phyloP scores from a whole-genome alignment of 1,140 invertebrate genomes.

The Drosophila ogumai region DNA sequence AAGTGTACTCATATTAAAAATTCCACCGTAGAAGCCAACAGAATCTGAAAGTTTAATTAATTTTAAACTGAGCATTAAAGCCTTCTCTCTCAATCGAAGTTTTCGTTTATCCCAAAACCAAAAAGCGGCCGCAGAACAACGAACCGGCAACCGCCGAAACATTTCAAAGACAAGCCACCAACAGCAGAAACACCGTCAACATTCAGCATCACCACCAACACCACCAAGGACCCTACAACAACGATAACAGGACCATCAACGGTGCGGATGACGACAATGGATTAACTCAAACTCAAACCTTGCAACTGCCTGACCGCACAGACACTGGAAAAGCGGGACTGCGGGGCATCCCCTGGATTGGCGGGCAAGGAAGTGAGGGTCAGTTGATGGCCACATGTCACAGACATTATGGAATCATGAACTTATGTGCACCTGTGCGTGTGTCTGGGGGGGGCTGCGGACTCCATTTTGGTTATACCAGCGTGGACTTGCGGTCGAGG shows the following conservation, averaged over 20 bases:
- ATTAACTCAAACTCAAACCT: constrained; percentile 74
- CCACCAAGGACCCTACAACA: constrained; percentile 16
- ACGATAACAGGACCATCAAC: constrained; percentile 18
- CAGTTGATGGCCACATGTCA: constrained; percentile 65
- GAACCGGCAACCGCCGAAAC: constrained; percentile 58
- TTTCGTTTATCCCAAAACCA: constrained; percentile 48
- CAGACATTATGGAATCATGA: constrained; percentile 81
- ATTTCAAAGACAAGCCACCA: constrained; percentile 74
- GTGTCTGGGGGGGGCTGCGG: constrained; percentile 10
- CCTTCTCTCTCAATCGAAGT: not conserved
- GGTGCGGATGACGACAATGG: constrained; percentile 55
- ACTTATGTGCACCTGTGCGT: constrained; percentile 54
- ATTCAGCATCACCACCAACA: constrained; percentile 19
- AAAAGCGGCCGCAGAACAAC: constrained; percentile 62
- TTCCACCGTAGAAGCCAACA: not conserved
- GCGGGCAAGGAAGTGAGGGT: constrained; percentile 13
- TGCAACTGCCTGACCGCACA: constrained; percentile 73
- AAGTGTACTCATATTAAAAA: not conserved
- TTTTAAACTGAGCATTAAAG: constrained; percentile 18
- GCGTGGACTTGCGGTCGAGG: constrained; percentile 42
- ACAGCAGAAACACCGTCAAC: constrained; percentile 49
- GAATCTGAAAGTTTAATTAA: constrained; percentile 24
- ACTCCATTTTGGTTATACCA: constrained; percentile 64
- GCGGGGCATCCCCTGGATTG: constrained; percentile 3
- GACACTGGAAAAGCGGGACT: constrained; percentile 24